These are phyloP conservation scores for Aphaenogaster rudis DNA, from an alignment of 1,140 invertebrate genomes.

Conservation along the genomic window DNA sequence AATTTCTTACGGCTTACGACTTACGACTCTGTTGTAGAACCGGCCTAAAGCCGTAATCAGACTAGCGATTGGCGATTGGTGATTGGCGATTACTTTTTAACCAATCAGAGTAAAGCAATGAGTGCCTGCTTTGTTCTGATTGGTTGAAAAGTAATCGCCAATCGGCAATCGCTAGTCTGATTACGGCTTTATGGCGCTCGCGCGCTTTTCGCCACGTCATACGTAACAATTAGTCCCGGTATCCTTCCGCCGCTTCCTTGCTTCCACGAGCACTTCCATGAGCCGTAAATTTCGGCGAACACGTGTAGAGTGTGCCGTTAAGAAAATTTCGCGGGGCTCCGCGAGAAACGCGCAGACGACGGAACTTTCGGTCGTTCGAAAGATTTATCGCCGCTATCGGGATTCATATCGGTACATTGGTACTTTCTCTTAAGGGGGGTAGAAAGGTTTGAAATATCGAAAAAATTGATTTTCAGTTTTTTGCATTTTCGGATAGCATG, in stretches of 20 bases:
- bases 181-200: neutral
- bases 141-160: too few species aligned
- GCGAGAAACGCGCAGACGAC: neutral
- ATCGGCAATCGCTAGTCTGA: too few species aligned
- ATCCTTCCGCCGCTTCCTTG: slow-evolving; percentile 7
- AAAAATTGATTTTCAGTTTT: too few species aligned
- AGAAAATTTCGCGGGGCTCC: slow-evolving; percentile 9
- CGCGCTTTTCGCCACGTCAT: slow-evolving; percentile 6
- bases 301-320: slow-evolving; percentile 7
- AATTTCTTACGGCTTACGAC: too few species aligned
- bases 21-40: too few species aligned
- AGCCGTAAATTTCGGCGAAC: slow-evolving; percentile 22
- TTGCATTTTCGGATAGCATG: too few species aligned
- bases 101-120: too few species aligned
- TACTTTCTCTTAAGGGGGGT: neutral
- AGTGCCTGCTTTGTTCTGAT: too few species aligned
- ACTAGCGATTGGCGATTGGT: too few species aligned
- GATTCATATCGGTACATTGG: neutral
- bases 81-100: too few species aligned
- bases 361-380: slow-evolving; percentile 13
- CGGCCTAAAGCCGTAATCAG: too few species aligned
- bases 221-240: slow-evolving; percentile 47
- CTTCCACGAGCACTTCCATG: neutral
- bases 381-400: slow-evolving; percentile 36
- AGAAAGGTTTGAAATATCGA: too few species aligned